Conservation (phyloP, 2,113 vertebrate species). For the Hystrix brachyura region DNA sequence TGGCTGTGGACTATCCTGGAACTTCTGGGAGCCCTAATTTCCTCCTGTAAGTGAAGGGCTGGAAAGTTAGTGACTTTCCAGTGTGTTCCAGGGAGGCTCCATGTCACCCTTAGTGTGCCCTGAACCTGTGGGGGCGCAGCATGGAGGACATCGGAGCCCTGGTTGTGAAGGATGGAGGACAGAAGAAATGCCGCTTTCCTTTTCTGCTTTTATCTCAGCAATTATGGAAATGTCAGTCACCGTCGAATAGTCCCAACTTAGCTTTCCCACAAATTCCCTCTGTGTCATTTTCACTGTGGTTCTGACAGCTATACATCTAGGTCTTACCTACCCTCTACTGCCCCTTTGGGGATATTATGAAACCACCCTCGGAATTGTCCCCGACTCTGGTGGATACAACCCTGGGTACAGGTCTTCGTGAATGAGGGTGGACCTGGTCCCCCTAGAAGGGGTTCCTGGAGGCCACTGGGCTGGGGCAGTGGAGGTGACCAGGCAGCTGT, state of each 20-base stretch:
- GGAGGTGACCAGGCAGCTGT: background rate
- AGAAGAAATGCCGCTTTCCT: background rate
- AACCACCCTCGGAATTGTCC: background rate
- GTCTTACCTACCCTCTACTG: background rate
- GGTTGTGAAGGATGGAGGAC: background rate
- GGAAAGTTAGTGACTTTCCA: background rate
- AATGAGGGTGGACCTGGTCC: background rate
- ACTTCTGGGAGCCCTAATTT: background rate
- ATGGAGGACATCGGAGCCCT: background rate
- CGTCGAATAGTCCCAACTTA: background rate
- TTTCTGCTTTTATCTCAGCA: background rate
- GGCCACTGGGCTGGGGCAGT: background rate
- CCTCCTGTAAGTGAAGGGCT: background rate
- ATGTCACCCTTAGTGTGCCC: background rate
- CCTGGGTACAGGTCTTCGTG: background rate
- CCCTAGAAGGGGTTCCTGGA: background rate
- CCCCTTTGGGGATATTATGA: background rate
- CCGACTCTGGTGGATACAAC: fast-evolving
- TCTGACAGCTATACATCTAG: background rate
- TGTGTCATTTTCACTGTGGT: background rate
- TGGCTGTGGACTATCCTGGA: fast-evolving
- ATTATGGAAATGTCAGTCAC: background rate
- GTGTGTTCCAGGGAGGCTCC: background rate
- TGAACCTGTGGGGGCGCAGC: background rate
- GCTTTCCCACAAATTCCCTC: background rate